phyloP scores from a whole-genome alignment of 2,113 vertebrate species.

The Pygoscelis antarcticus region DNA sequence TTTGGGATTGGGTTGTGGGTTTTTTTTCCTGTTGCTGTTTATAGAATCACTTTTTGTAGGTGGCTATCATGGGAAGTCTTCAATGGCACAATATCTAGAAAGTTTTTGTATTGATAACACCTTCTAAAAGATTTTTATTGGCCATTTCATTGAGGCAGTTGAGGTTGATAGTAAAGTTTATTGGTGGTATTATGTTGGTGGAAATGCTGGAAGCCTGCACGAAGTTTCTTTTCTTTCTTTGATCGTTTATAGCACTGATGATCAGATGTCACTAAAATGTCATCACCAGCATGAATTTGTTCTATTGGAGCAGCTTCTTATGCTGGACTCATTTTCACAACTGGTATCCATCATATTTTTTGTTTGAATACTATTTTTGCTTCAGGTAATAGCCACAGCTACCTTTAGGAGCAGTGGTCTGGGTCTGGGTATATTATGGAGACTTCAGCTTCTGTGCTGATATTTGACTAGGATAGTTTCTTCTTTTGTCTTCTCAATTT shows the following conservation, averaged over 20 bases:
- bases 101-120: not conserved
- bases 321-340: not conserved
- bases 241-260: not conserved
- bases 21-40: not conserved
- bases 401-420: not conserved
- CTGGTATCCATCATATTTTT: not conserved
- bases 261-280: not conserved
- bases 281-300: not conserved
- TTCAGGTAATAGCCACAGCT: not conserved
- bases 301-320: not conserved
- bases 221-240: not conserved
- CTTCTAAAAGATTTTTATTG: not conserved
- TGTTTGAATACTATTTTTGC: not conserved
- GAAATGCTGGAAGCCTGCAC: not conserved
- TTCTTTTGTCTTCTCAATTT: not conserved
- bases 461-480: not conserved
- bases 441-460: not conserved
- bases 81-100: not conserved
- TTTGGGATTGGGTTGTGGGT: accelerated
- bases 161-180: not conserved
- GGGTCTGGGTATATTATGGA: not conserved
- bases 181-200: not conserved
- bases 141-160: not conserved
- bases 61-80: not conserved
- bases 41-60: not conserved